Conservation (phyloP, 2,113 vertebrate species). For the Aplodontia rufa region DNA sequence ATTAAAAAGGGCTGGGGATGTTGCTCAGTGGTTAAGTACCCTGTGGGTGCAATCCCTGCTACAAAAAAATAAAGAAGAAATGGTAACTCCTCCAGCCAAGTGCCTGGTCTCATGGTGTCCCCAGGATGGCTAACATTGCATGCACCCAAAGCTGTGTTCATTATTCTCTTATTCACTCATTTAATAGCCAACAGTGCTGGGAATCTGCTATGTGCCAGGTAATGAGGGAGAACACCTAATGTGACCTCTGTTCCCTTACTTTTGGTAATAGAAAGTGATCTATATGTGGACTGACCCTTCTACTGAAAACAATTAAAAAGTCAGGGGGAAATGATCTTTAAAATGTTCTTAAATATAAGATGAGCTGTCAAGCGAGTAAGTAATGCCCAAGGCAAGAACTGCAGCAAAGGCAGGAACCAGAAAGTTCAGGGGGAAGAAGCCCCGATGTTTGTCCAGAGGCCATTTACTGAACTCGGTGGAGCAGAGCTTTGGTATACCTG, state of each 20-base stretch:
- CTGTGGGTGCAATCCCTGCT: no score
- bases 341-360: background rate
- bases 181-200: background rate
- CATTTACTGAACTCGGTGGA: background rate
- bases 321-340: background rate
- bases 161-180: background rate
- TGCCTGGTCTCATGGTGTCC: background rate
- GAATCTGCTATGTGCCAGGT: background rate
- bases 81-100: background rate
- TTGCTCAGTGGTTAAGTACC: no score
- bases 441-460: background rate
- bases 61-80: no score
- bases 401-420: background rate
- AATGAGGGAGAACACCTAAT: background rate
- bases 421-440: background rate
- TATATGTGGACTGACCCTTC: background rate
- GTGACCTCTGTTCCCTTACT: background rate
- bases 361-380: background rate
- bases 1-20: no score
- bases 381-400: background rate
- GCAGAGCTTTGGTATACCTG: background rate
- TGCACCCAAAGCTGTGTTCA: background rate
- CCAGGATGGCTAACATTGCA: background rate
- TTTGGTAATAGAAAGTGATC: background rate
- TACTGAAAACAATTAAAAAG: conserved; percentile 17